These are phyloP conservation scores for Orbicella faveolata DNA, from an alignment of 64 coral and sea anemone genomes.

Conservation along the genomic window DNA sequence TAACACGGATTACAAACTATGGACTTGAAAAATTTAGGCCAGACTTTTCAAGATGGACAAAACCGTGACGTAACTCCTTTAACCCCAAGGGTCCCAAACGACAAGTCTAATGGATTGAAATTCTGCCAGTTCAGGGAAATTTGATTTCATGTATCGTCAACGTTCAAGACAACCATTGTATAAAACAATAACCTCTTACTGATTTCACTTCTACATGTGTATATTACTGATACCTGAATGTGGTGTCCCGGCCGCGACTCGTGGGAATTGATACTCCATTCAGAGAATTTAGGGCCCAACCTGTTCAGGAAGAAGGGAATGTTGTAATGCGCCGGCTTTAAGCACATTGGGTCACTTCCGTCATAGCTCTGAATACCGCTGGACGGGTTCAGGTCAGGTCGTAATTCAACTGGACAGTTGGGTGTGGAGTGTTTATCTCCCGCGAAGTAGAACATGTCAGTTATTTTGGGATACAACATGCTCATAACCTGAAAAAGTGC, in stretches of 20 bases:
- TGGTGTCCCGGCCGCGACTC: conserved; percentile 55
- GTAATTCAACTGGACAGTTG: conserved; percentile 54
- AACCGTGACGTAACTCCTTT: too few species aligned
- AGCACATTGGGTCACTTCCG: conserved; percentile 16
- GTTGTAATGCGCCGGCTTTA: conserved; percentile 41
- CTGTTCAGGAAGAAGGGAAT: conserved; percentile 62
- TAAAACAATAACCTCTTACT: too few species aligned
- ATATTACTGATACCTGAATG: conserved; percentile 31
- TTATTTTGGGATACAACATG: conserved; percentile 62
- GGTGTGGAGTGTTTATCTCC: conserved; percentile 70
- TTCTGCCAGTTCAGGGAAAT: too few species aligned
- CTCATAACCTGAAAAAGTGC: conserved; percentile 20
- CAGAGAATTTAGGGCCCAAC: conserved; percentile 47
- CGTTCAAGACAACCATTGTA: too few species aligned
- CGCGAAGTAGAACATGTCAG: conserved; percentile 67
- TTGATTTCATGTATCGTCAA: too few species aligned
- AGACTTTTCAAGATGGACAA: too few species aligned
- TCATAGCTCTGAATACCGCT: conserved; percentile 60
- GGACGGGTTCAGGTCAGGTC: conserved; percentile 66
- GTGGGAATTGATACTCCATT: conserved; percentile 55
- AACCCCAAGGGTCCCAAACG: too few species aligned
- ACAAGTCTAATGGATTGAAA: too few species aligned
- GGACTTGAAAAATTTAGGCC: too few species aligned
- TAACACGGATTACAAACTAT: too few species aligned
- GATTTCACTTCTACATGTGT: too few species aligned